Conservation (phyloP, 1,140 invertebrate genomes). For the Neodiprion lecontei region DNA sequence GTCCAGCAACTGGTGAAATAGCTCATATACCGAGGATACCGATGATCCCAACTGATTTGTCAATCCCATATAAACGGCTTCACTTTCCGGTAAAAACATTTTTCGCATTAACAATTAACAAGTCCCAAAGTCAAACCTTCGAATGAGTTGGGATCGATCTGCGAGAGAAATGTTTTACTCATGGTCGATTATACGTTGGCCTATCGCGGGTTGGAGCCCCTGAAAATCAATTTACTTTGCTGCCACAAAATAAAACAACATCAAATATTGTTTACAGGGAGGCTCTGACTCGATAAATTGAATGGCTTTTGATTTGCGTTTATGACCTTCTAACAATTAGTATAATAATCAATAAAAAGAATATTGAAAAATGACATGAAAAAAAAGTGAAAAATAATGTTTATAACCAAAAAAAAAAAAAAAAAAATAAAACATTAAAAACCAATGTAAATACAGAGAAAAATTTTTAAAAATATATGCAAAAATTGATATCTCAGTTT, state of each 20-base stretch:
- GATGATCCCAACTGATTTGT: conserved; percentile 22
- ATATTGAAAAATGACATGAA: too few species aligned
- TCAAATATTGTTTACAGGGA: neutral
- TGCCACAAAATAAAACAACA: too few species aligned
- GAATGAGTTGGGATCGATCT: conserved; percentile 26
- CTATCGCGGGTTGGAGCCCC: conserved; percentile 16
- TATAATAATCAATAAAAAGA: too few species aligned
- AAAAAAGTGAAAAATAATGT: too few species aligned
- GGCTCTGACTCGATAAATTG: neutral
- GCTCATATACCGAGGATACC: conserved; percentile 24
- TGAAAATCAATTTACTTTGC: too few species aligned
- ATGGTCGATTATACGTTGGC: conserved; percentile 48
- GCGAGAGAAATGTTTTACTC: conserved; percentile 34
- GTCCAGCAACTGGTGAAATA: neutral
- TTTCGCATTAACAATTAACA: conserved; percentile 60
- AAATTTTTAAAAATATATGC: too few species aligned
- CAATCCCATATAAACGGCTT: conserved; percentile 25
- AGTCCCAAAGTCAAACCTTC: conserved; percentile 53
- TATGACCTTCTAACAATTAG: too few species aligned
- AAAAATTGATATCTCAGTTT: too few species aligned
- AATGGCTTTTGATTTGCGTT: too few species aligned
- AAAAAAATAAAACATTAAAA: too few species aligned
- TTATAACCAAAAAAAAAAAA: too few species aligned
- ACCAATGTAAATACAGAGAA: too few species aligned
- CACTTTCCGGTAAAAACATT: conserved; percentile 55